A percentile compares a stretch with the other conserved stretches of the same genome.
phyloP scores from a whole-genome alignment of 2,888 invertebrate genomes.

The Tholera decimalis region DNA sequence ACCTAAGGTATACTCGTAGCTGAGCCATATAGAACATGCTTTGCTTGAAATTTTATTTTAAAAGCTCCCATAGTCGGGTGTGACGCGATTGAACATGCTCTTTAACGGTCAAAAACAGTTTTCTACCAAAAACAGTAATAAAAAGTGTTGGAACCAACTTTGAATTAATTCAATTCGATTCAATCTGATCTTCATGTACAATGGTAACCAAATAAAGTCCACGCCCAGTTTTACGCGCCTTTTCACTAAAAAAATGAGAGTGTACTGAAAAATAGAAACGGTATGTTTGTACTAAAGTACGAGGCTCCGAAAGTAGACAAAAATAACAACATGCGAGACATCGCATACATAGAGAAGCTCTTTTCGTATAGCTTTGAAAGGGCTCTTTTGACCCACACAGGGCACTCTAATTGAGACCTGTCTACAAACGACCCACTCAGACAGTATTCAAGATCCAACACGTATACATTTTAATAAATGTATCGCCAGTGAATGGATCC shows the following conservation, averaged over 20 bases:
- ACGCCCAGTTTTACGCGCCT: not conserved
- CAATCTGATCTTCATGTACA: not conserved
- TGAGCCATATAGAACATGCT: not conserved
- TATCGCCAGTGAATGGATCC: constrained; percentile 87
- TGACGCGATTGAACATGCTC: too few species aligned
- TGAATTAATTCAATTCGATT: not conserved
- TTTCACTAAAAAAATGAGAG: not conserved
- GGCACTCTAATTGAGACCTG: constrained; percentile 67
- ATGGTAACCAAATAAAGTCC: not conserved
- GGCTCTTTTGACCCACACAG: constrained; percentile 59
- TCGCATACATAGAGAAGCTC: constrained; percentile 53
- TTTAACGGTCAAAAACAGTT: too few species aligned
- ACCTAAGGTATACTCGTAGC: not conserved
- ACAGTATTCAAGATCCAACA: constrained; percentile 82
- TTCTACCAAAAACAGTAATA: too few species aligned
- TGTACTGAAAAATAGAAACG: constrained; percentile 6
- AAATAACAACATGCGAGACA: constrained; percentile 60
- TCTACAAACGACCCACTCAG: constrained; percentile 85
- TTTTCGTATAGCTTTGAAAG: constrained; percentile 61
- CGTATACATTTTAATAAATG: constrained; percentile 90
- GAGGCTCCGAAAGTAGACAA: constrained; percentile 18
- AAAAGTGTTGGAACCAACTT: too few species aligned
- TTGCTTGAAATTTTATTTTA: not conserved
- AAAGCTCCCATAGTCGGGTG: not conserved
- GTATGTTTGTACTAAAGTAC: constrained; percentile 9